phyloP scores from a whole-genome alignment of 2,797 vertebrate species.

The Cuniculus paca region DNA sequence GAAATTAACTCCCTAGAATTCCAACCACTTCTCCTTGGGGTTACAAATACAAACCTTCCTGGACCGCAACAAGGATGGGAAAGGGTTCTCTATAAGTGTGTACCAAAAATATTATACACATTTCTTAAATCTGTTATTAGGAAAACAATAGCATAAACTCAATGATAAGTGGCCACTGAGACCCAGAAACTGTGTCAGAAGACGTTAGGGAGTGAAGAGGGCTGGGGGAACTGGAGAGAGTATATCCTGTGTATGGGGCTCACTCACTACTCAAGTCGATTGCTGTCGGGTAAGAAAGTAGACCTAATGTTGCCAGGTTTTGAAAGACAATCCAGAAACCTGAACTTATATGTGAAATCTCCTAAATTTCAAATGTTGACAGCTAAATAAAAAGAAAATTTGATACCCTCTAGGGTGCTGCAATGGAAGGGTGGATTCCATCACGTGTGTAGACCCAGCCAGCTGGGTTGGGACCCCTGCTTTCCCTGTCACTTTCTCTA shows the following conservation, averaged over 20 bases:
- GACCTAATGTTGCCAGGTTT: background rate
- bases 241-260: accelerated
- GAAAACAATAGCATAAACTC: background rate
- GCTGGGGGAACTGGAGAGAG: background rate
- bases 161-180: background rate
- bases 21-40: no score
- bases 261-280: accelerated
- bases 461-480: background rate
- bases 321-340: slow-evolving; percentile 7
- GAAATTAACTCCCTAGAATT: no score
- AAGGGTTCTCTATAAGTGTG: background rate
- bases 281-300: background rate
- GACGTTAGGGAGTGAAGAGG: background rate
- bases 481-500: background rate
- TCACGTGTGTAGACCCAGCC: accelerated
- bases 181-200: background rate
- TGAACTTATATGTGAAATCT: background rate
- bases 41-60: no score
- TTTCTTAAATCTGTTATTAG: background rate
- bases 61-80: no score
- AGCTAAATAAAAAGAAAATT: slow-evolving; percentile 25
- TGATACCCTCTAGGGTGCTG: background rate
- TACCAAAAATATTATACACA: background rate
- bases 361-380: background rate
- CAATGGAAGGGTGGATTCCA: accelerated